phyloP scores from a whole-genome alignment of 2,113 vertebrate species.

The Glaucomys volans region DNA sequence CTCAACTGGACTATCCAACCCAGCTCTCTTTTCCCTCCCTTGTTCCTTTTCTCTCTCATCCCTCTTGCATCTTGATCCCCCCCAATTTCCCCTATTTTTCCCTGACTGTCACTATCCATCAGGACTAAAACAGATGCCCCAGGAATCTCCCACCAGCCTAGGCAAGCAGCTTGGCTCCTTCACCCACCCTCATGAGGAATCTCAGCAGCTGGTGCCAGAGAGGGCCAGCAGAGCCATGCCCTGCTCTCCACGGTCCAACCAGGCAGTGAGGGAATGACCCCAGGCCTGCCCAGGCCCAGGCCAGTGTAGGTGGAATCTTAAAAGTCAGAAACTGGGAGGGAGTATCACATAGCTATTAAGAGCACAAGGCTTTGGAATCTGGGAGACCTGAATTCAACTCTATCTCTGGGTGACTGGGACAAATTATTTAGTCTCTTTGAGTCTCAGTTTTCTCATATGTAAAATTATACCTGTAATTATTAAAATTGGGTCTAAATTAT shows the following conservation, averaged over 20 bases:
- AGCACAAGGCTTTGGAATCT: background rate
- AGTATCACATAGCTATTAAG: background rate
- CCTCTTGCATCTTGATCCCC: background rate
- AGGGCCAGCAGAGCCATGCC: background rate
- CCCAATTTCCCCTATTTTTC: background rate
- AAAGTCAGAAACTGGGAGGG: background rate
- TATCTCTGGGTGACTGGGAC: background rate
- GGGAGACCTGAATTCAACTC: background rate
- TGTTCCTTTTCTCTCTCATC: background rate
- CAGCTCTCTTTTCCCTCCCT: background rate
- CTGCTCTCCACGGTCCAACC: background rate
- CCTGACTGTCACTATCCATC: background rate
- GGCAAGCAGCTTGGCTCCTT: background rate
- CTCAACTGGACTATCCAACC: accelerated
- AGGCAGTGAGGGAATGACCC: background rate
- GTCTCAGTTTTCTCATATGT: constrained; percentile 1
- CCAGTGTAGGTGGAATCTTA: background rate
- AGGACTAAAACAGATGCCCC: constrained; percentile 24
- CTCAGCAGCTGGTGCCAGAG: constrained; percentile 10
- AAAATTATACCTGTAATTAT: constrained; percentile 10
- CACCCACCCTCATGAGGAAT: background rate
- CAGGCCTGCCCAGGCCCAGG: constrained; percentile 33
- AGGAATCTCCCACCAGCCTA: constrained; percentile 54
- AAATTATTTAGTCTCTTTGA: constrained; percentile 10
- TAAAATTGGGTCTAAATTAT: constrained; percentile 8